These are phyloP conservation scores for Gryllus bimaculatus DNA, from an alignment of 1,140 invertebrate species.

Conservation along the genomic window DNA sequence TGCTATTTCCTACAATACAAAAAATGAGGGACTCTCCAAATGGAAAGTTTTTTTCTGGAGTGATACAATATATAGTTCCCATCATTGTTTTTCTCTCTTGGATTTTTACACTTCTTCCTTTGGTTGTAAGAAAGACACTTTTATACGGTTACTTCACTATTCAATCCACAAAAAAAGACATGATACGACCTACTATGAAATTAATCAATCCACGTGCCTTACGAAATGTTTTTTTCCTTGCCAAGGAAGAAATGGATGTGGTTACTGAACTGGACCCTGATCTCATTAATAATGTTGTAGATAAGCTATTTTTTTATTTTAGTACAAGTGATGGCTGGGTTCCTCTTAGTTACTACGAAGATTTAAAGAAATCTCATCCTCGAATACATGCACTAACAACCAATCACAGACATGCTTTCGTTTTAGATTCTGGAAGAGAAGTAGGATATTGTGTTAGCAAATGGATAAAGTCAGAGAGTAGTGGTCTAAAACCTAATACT, in stretches of 20 bases:
- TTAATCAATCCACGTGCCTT: conserved; percentile 43
- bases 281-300: conserved; percentile 36
- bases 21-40: conserved; percentile 60
- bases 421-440: conserved; percentile 47
- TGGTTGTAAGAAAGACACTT: conserved; percentile 37
- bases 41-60: conserved; percentile 48
- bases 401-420: conserved; percentile 64
- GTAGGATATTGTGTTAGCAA: conserved; percentile 47
- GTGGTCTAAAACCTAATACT: background rate
- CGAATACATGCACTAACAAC: conserved; percentile 53
- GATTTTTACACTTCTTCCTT: conserved; percentile 50
- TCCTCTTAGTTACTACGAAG: conserved; percentile 52
- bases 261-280: conserved; percentile 49
- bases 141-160: conserved; percentile 39
- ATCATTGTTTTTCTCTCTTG: conserved; percentile 46
- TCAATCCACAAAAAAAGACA: conserved; percentile 29
- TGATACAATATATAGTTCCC: conserved; percentile 43
- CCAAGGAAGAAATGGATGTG: conserved; percentile 50
- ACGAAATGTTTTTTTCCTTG: conserved; percentile 46
- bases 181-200: conserved; percentile 37
- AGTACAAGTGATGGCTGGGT: conserved; percentile 65
- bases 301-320: conserved; percentile 65
- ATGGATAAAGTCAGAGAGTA: background rate
- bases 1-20: conserved; percentile 77
- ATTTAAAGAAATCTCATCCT: conserved; percentile 49